These are phyloP conservation scores for Metaphire vulgaris DNA, from an alignment of 1,140 invertebrate genomes.

Conservation along the genomic window DNA sequence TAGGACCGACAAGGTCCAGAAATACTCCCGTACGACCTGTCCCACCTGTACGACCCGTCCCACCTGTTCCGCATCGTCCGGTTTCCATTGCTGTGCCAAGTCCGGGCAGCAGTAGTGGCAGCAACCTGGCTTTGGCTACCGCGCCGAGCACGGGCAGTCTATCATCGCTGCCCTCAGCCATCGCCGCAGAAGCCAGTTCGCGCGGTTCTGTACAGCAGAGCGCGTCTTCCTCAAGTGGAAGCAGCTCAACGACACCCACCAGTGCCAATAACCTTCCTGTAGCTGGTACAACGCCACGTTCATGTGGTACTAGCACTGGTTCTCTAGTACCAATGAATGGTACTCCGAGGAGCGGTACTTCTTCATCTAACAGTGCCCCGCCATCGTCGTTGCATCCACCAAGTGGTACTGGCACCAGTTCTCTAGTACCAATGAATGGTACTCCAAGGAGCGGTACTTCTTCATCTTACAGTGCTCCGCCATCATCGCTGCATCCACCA, in stretches of 20 bases:
- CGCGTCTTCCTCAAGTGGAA: neutral
- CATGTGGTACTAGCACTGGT: neutral
- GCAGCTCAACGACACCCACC: conserved; percentile 30
- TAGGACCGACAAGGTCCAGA: neutral
- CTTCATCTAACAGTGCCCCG: too few relatives aligned
- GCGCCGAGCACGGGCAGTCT: conserved; percentile 21
- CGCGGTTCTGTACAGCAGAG: conserved; percentile 33
- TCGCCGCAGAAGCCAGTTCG: conserved; percentile 37
- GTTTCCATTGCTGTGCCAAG: neutral
- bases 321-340: neutral
- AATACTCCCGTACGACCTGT: neutral
- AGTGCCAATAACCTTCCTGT: conserved; percentile 31
- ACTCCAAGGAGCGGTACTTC: conserved; percentile 19
- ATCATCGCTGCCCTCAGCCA: conserved; percentile 37
- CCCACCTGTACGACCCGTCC: neutral
- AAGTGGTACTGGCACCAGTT: neutral
- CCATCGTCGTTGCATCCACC: too few relatives aligned
- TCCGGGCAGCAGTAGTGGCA: neutral
- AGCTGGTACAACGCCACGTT: conserved; percentile 4
- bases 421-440: neutral
- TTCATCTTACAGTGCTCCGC: too few relatives aligned
- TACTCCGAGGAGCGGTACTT: conserved; percentile 18
- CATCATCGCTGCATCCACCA: too few relatives aligned
- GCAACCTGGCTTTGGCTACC: conserved; percentile 13
- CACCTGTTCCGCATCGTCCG: neutral